Percentiles rank a stretch among this genome's conserved stretches.
phyloP scores from a whole-genome alignment of 2,113 vertebrate genomes.

The Petrocephalus zakoni region DNA sequence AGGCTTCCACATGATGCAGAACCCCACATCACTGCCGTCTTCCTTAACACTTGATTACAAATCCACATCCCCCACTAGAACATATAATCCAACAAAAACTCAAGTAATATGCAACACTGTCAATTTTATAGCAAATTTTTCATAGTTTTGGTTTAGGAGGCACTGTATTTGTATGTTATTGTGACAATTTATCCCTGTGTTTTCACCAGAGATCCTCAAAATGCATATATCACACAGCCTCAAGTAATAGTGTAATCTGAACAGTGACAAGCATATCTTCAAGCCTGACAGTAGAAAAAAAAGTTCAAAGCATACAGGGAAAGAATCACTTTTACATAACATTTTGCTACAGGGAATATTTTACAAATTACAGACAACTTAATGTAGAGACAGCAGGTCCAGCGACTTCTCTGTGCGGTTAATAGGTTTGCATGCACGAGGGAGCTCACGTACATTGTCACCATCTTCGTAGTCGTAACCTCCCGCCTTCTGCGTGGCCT shows the following conservation, averaged over 20 bases:
- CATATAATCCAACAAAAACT: background rate
- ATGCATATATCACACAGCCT: conserved; percentile 3
- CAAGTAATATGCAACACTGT: background rate
- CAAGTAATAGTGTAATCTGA: conserved; percentile 1
- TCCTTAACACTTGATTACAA: background rate
- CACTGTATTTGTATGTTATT: background rate
- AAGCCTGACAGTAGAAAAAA: background rate
- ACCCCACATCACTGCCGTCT: background rate
- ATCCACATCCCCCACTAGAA: conserved; percentile 17
- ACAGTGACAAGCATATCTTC: background rate
- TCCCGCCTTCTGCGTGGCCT: conserved; percentile 69
- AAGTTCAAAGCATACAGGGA: background rate
- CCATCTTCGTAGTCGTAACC: conserved; percentile 66
- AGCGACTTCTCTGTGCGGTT: too few relatives aligned
- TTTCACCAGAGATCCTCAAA: background rate
- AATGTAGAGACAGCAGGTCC: background rate
- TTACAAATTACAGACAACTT: background rate
- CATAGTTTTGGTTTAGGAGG: background rate
- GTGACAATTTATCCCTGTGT: background rate
- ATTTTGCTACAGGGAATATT: background rate
- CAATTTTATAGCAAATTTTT: background rate
- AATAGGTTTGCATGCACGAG: background rate
- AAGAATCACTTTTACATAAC: background rate
- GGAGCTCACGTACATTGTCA: conserved; percentile 76
- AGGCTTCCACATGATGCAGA: background rate